Percentiles rank a stretch among this genome's conserved stretches.
Evolutionary conservation across 2,797 vertebrate genomes (phyloP).

Genomic region (Chlorospingus semifuscus): DNA sequence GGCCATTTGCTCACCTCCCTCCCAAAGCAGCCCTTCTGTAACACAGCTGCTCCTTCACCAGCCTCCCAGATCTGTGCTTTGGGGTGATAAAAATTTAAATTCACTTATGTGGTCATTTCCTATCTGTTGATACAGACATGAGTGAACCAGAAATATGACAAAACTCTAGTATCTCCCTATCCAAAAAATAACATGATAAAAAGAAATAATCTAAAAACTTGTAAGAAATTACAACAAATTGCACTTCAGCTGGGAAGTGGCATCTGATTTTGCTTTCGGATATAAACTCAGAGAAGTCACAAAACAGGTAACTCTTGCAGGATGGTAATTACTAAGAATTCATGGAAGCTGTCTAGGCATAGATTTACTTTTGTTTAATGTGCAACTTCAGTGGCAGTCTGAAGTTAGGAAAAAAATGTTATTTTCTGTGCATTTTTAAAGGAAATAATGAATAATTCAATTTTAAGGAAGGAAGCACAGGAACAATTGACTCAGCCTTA

Average conservation of each 20-base stretch:
- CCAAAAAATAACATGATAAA: background rate
- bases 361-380: slow-evolving; percentile 1
- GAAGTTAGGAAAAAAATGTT: background rate
- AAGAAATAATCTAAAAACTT: background rate
- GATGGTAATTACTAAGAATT: background rate
- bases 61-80: background rate
- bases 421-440: slow-evolving; percentile 16
- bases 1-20: background rate
- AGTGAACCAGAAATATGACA: background rate
- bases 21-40: background rate
- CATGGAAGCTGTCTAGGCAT: background rate
- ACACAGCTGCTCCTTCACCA: background rate
- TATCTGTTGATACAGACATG: background rate
- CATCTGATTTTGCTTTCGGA: background rate
- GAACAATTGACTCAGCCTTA: slow-evolving; percentile 17
- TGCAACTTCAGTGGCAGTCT: background rate
- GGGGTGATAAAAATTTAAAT: background rate
- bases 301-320: background rate
- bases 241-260: background rate
- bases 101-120: background rate
- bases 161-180: background rate
- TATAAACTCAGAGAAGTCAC: background rate
- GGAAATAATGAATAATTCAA: slow-evolving; percentile 54
- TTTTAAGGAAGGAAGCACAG: slow-evolving; percentile 1
- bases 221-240: background rate